Base-by-base conservation (phyloP, 2,113 vertebrate genomes). In the Syrmaticus mikado region DNA sequence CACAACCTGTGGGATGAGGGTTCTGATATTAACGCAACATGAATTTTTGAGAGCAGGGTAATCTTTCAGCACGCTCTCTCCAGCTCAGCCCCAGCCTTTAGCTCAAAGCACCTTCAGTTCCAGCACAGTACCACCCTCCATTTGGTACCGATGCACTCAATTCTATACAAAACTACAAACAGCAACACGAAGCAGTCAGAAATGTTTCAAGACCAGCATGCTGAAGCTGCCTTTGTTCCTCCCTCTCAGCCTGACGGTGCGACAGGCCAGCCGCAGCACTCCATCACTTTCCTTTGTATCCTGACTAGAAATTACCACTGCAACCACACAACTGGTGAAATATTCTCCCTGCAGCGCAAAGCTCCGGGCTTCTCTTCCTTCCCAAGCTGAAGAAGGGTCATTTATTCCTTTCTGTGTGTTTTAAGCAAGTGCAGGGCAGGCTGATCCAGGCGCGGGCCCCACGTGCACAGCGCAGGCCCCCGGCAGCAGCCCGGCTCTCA, bases 391-490 rank as follows among this genome's bases (percentile, higher is more conserved):
- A 70, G 14, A 34, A 40, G 32, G 8, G 11, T 10, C 10, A 16
- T 61, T 73, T 20, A 2, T 14, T 41, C 30, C 21, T 45, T 36
- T 16, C 32, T 15, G 18, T 0, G 4, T 45, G 32, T 28, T 18
- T 36, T 3, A 32, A 36, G 22, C 25, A 12, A 57, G 0, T 22
- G 25, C 38, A 50, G 22, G 0, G 1, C 3, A 10, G 52, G 27
- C 57, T n/a, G 13, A 32, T 30, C 17, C 20, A 57, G 20, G 62
- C 34, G 46, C 38, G 48, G 76, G 41, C 58, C 40, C 78, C 5
- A 52, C 17, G 38, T 27, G 50, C 10, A 10, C 48, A 6, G 8
- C 34, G n/a, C 8, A 0, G 0, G 45, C 25, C 20, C 21, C 25
- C 12, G n/a, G 41, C 21, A 13, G 10, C 60, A 89, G 25, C 1